Evolutionary conservation across 2,888 invertebrate genomes (phyloP).

Genomic region (Spicauda simplicius): DNA sequence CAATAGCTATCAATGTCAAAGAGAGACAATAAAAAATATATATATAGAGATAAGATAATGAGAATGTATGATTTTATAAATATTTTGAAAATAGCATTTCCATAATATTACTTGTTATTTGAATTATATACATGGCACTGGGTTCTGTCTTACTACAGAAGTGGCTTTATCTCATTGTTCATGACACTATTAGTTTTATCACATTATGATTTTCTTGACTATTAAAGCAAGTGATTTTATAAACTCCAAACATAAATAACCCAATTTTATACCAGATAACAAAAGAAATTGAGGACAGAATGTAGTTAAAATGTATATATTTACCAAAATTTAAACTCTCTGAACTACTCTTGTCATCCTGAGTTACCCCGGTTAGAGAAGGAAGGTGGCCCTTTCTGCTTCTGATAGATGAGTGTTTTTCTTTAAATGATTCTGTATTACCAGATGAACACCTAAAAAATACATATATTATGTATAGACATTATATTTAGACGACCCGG

Average conservation of each 20-base stretch:
- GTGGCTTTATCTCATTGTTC: no score
- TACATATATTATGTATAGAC: neutral
- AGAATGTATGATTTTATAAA: neutral
- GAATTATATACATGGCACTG: no score
- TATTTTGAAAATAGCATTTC: no score
- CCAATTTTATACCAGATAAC: no score
- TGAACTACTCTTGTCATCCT: constrained; percentile 90
- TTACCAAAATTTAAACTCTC: constrained; percentile 90
- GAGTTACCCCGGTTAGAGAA: constrained; percentile 80
- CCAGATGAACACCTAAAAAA: constrained; percentile 68
- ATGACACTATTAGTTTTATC: no score
- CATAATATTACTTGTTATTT: no score
- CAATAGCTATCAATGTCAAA: neutral
- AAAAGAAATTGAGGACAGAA: no score
- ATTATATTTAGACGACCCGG: no score
- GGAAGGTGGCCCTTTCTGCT: constrained; percentile 74
- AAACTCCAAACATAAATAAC: no score
- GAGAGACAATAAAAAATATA: neutral
- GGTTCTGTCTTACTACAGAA: no score
- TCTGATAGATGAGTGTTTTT: constrained; percentile 62
- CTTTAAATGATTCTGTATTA: constrained; percentile 70
- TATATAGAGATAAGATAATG: neutral
- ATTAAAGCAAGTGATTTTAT: no score
- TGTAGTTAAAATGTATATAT: constrained; percentile 6
- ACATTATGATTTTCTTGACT: no score